These are phyloP conservation scores for Epinephelus moara DNA, from an alignment of 2,113 vertebrate genomes.

Conservation along the genomic window DNA sequence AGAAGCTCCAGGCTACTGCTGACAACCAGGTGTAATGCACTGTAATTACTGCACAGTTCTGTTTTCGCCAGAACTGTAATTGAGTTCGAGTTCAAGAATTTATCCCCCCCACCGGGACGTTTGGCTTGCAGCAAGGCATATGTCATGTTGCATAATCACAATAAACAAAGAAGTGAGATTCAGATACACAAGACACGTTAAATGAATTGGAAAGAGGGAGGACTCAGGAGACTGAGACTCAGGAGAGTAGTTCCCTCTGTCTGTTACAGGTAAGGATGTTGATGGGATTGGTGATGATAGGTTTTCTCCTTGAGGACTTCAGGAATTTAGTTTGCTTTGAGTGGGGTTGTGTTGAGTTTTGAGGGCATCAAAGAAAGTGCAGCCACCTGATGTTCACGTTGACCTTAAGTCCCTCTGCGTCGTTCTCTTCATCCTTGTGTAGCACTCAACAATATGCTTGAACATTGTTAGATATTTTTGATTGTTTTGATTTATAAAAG, in stretches of 20 bases:
- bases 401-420: not conserved
- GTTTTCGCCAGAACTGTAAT: conserved; percentile 38
- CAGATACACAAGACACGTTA: conserved; percentile 12
- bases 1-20: conserved; percentile 29
- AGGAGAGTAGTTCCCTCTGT: not conserved
- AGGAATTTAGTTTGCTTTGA: not conserved
- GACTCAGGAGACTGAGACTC: conserved; percentile 8
- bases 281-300: conserved; percentile 2
- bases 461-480: not conserved
- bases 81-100: conserved; percentile 58
- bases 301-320: not conserved
- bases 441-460: not conserved
- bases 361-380: not conserved
- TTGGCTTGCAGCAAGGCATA: conserved; percentile 20
- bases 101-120: conserved; percentile 1
- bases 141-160: conserved; percentile 28
- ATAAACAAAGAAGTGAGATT: conserved; percentile 42
- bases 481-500: not conserved
- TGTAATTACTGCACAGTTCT: conserved; percentile 42
- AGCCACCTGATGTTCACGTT: not conserved
- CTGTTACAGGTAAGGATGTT: not conserved
- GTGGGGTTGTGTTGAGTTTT: not conserved
- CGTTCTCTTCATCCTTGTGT: not conserved
- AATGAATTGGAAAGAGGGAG: conserved; percentile 6
- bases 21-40: conserved; percentile 55